These are phyloP conservation scores for Orius laevigatus DNA, from an alignment of 1,140 invertebrate genomes.

Conservation along the genomic window DNA sequence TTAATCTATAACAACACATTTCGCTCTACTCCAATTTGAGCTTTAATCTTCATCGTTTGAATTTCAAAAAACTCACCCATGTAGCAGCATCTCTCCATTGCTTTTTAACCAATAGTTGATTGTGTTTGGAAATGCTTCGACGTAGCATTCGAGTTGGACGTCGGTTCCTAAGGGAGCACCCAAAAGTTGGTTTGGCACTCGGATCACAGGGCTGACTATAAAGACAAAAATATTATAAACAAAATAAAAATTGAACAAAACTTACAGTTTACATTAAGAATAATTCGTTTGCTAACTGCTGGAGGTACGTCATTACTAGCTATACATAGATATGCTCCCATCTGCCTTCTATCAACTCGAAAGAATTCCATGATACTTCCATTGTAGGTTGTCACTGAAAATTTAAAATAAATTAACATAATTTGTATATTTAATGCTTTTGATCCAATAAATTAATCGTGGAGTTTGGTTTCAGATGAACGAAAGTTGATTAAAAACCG, in stretches of 20 bases:
- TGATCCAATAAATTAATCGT: no score
- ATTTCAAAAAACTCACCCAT: conserved; percentile 50
- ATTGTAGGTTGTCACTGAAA: conserved; percentile 50
- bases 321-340: conserved; percentile 75
- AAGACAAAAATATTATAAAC: conserved; percentile 49
- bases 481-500: no score
- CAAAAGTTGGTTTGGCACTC: conserved; percentile 75
- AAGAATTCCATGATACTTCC: conserved; percentile 53
- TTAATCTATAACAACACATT: no score
- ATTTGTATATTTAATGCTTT: no score
- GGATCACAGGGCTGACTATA: conserved; percentile 72
- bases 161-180: conserved; percentile 69
- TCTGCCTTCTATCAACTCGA: conserved; percentile 61
- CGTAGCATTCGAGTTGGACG: conserved; percentile 73
- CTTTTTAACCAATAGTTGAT: conserved; percentile 79
- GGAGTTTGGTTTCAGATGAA: no score
- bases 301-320: conserved; percentile 77
- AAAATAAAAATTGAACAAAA: conserved; percentile 22
- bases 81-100: conserved; percentile 55
- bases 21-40: no score
- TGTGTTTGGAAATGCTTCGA: conserved; percentile 74
- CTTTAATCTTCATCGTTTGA: no score
- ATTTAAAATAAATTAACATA: no score
- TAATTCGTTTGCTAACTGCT: conserved; percentile 69
- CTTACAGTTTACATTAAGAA: conserved; percentile 77